These are phyloP conservation scores for Pipistrellus pygmaeus DNA, from an alignment of 2,797 vertebrate genomes.

Conservation along the genomic window DNA sequence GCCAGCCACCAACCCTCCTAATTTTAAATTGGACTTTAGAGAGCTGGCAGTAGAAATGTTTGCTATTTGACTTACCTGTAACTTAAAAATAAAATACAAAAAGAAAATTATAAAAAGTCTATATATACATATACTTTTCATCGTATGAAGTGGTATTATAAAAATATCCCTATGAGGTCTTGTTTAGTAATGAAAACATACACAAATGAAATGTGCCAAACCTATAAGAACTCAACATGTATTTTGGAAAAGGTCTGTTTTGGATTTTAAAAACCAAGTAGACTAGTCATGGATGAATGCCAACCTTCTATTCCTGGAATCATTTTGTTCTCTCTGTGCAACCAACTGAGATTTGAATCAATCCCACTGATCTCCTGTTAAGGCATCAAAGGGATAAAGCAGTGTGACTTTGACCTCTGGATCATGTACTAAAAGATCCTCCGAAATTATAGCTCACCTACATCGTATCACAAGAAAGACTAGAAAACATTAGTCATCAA, in stretches of 20 bases:
- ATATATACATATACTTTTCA: neutral
- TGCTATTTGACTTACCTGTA: neutral
- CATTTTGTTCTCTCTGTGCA: neutral
- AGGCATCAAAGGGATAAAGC: neutral
- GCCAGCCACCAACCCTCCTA: neutral
- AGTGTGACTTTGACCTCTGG: neutral
- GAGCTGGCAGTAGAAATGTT: neutral
- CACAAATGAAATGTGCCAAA: neutral
- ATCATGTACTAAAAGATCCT: neutral
- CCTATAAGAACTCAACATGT: neutral
- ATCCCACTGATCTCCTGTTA: neutral
- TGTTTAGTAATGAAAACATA: neutral
- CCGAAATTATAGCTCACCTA: neutral
- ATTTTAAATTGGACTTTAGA: neutral
- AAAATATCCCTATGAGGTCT: neutral
- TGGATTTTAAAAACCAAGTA: neutral
- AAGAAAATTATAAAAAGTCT: neutral
- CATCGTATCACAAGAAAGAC: neutral
- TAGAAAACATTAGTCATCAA: neutral
- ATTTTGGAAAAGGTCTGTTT: neutral
- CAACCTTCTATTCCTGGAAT: neutral
- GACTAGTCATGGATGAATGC: neutral
- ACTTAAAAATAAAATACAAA: neutral
- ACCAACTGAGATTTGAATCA: conserved; percentile 39
- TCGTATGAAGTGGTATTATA: neutral